Base-by-base conservation (phyloP, 1,140 invertebrate species). In the Sycobia sp. region DNA sequence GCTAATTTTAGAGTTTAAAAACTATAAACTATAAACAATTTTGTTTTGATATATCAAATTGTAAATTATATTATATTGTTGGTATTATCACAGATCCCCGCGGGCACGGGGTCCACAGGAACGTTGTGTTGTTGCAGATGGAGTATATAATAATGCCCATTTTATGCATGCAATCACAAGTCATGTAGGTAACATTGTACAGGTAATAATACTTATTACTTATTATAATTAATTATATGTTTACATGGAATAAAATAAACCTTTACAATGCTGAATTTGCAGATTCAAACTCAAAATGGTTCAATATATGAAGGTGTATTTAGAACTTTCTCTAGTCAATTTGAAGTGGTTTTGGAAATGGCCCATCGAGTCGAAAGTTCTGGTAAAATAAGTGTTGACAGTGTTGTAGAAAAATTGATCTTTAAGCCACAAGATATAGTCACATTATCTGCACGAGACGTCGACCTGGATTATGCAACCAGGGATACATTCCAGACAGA, bases 401-500 rank as follows among this genome's bases (percentile, higher is more conserved):
- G 86, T 20, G 84, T 91, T 38, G 87, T 90, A 57, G 91, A 94
- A 67, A 92, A 90, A 82, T 81, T 95, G 70, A 92, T 96, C 74
- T 95, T 96, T 80, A 91, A 91, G 72, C 84, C 88, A 46, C 84
- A 88, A 69, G 91, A 94, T 81, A 88, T 96, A 69, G 88, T 95
- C 44, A 89, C 84, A 68, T 89, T 96, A 67, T 86, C 85, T 66
- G 89, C 89, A 25, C 86, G 86, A 74, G 90, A 95, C 83, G 89
- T 93, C 39, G 94, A 96, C 83, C 81, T 94, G 61, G 92, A 95
- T 69, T 95, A 90, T 83, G 92, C 93, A 56, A 91, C 90, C 25
- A 89, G 88, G 79, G 91, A 91, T 74, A 88, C 89, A 47, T 93
- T 93, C 78, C 89, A 91, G 80, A 96, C 92, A 32, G 94, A 96